Base-by-base conservation (phyloP, 1,140 invertebrate species). In the Monochamus saltuarius region DNA sequence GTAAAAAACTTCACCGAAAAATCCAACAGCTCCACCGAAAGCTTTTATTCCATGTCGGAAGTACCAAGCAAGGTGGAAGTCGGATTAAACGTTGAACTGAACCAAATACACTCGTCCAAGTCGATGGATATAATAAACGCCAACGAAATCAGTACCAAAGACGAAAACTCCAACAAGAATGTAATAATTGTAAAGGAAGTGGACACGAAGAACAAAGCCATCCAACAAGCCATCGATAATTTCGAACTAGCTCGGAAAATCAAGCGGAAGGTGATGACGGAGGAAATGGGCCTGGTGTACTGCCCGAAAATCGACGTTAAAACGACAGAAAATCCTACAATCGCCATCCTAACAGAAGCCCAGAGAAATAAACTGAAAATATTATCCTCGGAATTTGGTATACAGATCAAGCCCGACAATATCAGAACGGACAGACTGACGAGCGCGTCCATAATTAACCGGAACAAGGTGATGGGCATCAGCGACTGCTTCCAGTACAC, bases 301-400 rank as follows among this genome's bases (percentile, higher is more conserved):
- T 19, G 14, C 37, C 17, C 14, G 4, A 17, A 13, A 13, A 34
- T 51, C 2, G 19, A 51, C 0, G 19, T 9, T 16, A 46, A 56
- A 47, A 43, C 13, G 36, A 19, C 13, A 4, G 17, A 36, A 17
- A 39, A 54, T 29, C 54, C 6, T 4, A 14, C 10, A 51, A 7
- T 14, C 7, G 40, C 39, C 36, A 39, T 56, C 13, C 34, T 74
- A 9, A 74, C 71, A 6, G 78, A 74, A 4, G 73, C 75, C 4
- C 67, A 78, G 65, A 61, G 62, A 36, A 80, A 78, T 62, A 75
- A 73, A 56, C 35, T 77, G 14, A 73, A 69, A 59, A 70, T 79
- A 4, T 64, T 80, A 10, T 67, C 65, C 1, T 65, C 72, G 4
- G 76, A 78, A 52, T 73, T 71, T 42, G 70, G 68, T 43, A 66